Evolutionary conservation across 2,888 invertebrate genomes (phyloP).

Genomic region (Limnephilus lunatus): DNA sequence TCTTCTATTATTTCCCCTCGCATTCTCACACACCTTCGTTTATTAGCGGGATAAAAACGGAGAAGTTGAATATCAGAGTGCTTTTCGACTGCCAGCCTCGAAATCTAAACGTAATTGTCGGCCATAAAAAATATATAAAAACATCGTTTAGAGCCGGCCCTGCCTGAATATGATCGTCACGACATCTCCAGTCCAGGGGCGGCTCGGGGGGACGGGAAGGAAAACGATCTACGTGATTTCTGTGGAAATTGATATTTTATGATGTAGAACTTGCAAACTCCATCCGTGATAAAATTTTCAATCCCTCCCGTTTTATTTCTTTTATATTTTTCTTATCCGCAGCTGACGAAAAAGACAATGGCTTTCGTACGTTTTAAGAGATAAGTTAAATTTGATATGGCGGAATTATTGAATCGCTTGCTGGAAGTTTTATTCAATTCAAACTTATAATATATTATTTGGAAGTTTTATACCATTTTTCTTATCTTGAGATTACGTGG

Average conservation of each 20-base stretch:
- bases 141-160: slow-evolving; percentile 29
- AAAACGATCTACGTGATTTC: slow-evolving; percentile 66
- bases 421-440: slow-evolving; percentile 33
- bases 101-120: slow-evolving; percentile 42
- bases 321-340: slow-evolving; percentile 46
- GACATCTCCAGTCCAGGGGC: not conserved
- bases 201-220: slow-evolving; percentile 44
- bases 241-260: slow-evolving; percentile 66
- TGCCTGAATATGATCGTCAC: slow-evolving; percentile 20
- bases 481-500: not conserved
- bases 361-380: slow-evolving; percentile 43
- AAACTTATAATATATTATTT: not conserved
- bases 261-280: slow-evolving; percentile 66
- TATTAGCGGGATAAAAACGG: slow-evolving; percentile 21
- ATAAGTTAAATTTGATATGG: slow-evolving; percentile 41
- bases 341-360: slow-evolving; percentile 49
- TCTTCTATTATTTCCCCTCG: not conserved
- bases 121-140: slow-evolving; percentile 40
- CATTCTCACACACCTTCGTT: slow-evolving; percentile 28
- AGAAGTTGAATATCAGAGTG: slow-evolving; percentile 10
- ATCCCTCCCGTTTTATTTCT: slow-evolving; percentile 53
- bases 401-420: slow-evolving; percentile 10
- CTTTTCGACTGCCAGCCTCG: slow-evolving; percentile 14
- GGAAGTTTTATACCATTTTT: not conserved
- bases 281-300: slow-evolving; percentile 64